phyloP scores from a whole-genome alignment of 2,113 vertebrate genomes.

The Peromyscus polionotus region DNA sequence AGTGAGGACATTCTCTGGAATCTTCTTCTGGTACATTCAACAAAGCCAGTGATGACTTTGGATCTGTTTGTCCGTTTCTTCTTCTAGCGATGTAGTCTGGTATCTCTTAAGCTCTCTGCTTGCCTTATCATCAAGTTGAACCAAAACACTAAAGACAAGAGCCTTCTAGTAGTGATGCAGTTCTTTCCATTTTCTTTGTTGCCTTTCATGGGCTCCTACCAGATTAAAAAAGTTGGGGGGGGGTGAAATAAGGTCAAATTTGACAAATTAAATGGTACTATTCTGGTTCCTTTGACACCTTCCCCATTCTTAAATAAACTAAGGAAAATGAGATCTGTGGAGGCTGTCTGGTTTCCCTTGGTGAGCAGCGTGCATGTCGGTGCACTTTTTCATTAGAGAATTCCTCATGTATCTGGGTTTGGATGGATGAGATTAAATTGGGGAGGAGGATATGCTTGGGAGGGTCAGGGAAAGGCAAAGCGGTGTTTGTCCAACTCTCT shows the following conservation, averaged over 20 bases:
- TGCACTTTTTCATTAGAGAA: background rate
- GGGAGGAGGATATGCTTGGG: background rate
- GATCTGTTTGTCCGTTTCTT: background rate
- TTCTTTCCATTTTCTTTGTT: background rate
- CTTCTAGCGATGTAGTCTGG: background rate
- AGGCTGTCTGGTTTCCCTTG: background rate
- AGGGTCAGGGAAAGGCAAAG: background rate
- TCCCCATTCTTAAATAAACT: conserved; percentile 1
- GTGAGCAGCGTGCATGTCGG: background rate
- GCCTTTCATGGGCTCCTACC: conserved; percentile 20
- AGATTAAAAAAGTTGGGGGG: background rate
- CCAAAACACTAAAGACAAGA: background rate
- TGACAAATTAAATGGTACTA: background rate
- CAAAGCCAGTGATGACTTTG: background rate
- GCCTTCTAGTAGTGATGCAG: background rate
- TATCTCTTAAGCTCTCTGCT: background rate
- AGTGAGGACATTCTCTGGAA: background rate
- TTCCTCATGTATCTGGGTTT: background rate
- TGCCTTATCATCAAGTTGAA: background rate
- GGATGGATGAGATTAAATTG: background rate
- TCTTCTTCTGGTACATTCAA: conserved; percentile 12
- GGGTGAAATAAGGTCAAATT: background rate
- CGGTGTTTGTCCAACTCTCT: background rate
- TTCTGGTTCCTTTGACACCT: background rate
- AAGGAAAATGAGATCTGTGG: background rate